Evolutionary conservation across 2,113 vertebrate genomes (phyloP).

Genomic region (human): DNA sequence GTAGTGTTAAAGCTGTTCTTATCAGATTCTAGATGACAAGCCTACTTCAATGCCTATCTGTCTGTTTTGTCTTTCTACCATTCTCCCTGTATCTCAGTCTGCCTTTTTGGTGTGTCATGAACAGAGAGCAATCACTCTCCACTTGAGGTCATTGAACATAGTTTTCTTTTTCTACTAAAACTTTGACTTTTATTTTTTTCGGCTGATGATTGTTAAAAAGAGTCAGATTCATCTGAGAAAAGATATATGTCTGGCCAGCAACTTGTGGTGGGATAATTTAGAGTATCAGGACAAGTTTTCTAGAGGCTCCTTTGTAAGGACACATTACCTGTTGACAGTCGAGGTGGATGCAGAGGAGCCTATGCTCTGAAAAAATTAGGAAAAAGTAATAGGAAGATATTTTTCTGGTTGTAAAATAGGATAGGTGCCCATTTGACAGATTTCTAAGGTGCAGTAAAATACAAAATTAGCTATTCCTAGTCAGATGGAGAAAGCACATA

Average conservation of each 20-base stretch:
- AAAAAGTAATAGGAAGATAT: not conserved
- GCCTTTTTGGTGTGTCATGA: not conserved
- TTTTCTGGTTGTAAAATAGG: not conserved
- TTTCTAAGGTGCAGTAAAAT: not conserved
- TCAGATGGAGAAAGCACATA: not conserved
- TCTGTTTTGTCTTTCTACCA: not conserved
- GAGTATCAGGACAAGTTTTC: not conserved
- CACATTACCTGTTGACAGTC: not conserved
- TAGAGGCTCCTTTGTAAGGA: not conserved
- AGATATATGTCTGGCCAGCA: not conserved
- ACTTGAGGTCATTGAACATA: no score
- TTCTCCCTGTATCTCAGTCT: not conserved
- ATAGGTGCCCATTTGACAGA: not conserved
- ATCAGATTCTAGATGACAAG: not conserved
- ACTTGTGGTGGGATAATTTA: not conserved
- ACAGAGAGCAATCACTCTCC: not conserved
- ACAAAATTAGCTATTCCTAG: not conserved
- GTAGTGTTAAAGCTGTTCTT: not conserved
- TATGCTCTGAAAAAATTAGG: not conserved
- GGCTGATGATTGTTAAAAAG: not conserved
- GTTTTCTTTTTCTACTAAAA: not conserved
- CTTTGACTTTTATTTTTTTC: not conserved
- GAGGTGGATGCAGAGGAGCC: not conserved
- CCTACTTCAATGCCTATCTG: not conserved
- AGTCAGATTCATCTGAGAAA: not conserved